Conservation (phyloP, 2,888 invertebrate genomes). For the Dorcus hopei region DNA sequence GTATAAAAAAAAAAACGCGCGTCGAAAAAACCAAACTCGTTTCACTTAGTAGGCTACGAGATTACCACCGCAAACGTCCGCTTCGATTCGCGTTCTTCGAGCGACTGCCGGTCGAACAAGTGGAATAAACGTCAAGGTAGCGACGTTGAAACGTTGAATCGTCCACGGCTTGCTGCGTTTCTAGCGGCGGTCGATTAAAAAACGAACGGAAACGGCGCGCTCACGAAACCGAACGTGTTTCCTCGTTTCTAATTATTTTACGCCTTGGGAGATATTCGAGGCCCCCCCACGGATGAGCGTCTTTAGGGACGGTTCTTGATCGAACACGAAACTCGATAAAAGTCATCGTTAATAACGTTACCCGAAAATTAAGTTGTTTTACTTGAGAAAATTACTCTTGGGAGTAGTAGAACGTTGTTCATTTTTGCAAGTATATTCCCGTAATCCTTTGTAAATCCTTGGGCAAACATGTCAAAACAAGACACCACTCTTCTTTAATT, state of each 20-base stretch:
- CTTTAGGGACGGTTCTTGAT: no score
- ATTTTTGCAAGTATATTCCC: no score
- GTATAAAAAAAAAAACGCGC: not conserved
- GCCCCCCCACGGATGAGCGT: not conserved
- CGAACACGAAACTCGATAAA: no score
- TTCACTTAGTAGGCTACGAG: constrained; percentile 2
- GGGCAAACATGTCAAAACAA: no score
- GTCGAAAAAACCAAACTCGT: constrained; percentile 8
- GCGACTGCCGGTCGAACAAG: constrained; percentile 16
- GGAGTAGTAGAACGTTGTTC: no score
- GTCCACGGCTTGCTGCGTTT: constrained; percentile 13
- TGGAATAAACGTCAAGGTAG: constrained; percentile 17
- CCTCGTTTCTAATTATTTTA: constrained; percentile 8
- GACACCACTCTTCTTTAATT: no score
- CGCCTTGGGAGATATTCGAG: not conserved
- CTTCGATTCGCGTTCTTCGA: constrained; percentile 1
- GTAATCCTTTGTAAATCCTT: no score
- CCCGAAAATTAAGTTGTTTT: no score
- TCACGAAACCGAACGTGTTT: constrained; percentile 18
- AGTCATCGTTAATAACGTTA: no score
- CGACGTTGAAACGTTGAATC: not conserved
- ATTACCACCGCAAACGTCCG: not conserved
- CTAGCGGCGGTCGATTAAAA: constrained; percentile 5
- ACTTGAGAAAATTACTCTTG: no score
- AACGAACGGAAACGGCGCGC: constrained; percentile 16